These are phyloP conservation scores for Nerophis ophidion DNA, from an alignment of 2,113 vertebrate genomes.

Conservation along the genomic window DNA sequence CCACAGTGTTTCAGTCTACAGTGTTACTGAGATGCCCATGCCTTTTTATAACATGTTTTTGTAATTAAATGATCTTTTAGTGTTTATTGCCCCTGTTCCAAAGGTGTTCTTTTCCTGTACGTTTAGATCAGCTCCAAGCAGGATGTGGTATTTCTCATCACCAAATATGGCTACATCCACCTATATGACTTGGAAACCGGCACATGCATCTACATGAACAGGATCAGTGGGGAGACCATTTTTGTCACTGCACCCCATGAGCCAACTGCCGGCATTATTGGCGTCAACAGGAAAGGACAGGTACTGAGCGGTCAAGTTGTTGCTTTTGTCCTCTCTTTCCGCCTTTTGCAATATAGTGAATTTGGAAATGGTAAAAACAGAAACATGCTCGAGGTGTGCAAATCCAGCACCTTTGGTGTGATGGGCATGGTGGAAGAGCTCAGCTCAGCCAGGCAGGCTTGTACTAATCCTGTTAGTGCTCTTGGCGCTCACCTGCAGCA, in stretches of 20 bases:
- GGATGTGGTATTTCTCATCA: constrained; percentile 96
- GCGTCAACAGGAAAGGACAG: constrained; percentile 98
- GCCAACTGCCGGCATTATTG: constrained; percentile 96
- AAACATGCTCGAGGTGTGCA: background rate
- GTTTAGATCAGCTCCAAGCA: constrained; percentile 95
- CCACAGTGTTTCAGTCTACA: background rate
- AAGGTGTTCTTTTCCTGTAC: constrained; percentile 7
- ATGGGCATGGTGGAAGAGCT: constrained; percentile 32
- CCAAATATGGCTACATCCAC: constrained; percentile 98
- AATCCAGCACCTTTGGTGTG: constrained; percentile 33
- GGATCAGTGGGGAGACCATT: constrained; percentile 98
- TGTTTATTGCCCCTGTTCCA: background rate
- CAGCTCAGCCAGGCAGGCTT: constrained; percentile 26
- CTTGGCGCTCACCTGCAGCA: constrained; percentile 34
- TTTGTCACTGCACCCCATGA: constrained; percentile 97
- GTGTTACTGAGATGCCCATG: too few species aligned
- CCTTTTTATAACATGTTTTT: too few species aligned
- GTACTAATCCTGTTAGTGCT: constrained; percentile 63
- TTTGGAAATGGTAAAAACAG: background rate
- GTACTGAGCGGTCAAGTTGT: constrained; percentile 58
- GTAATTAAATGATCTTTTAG: background rate
- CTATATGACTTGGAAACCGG: constrained; percentile 97
- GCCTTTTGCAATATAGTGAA: background rate
- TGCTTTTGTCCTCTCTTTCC: background rate
- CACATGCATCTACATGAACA: constrained; percentile 99